phyloP scores from a whole-genome alignment of 2,113 vertebrate genomes.

The Carassius carassius region DNA sequence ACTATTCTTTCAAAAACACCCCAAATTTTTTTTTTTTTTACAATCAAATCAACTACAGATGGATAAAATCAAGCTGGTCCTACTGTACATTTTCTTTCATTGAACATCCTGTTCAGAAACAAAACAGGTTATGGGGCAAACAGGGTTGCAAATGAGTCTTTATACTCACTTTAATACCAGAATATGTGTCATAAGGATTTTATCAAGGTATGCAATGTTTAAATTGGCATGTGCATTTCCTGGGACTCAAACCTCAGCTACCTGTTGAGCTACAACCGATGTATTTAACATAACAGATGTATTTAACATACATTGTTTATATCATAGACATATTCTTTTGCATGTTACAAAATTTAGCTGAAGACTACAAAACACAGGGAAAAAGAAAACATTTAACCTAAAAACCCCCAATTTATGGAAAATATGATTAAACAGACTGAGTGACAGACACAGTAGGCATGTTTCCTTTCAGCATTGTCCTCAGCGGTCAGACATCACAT shows the following conservation, averaged over 20 bases:
- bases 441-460: conserved; percentile 20
- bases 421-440: conserved; percentile 15
- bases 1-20: background rate
- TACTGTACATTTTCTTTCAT: background rate
- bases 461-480: conserved; percentile 7
- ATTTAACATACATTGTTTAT: background rate
- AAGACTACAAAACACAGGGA: background rate
- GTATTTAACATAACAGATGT: background rate
- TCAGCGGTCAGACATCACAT: background rate
- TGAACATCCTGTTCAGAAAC: background rate
- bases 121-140: background rate
- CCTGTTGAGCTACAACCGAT: background rate
- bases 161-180: background rate
- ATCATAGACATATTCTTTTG: background rate
- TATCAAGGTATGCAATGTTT: background rate
- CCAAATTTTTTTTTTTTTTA: background rate
- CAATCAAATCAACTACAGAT: background rate
- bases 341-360: background rate
- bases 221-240: background rate
- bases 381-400: background rate
- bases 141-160: background rate
- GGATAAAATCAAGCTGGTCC: background rate
- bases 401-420: conserved; percentile 10
- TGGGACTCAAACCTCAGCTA: background rate
- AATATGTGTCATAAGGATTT: background rate